Conservation (phyloP, 2,888 invertebrate species). For the Hyalella azteca region DNA sequence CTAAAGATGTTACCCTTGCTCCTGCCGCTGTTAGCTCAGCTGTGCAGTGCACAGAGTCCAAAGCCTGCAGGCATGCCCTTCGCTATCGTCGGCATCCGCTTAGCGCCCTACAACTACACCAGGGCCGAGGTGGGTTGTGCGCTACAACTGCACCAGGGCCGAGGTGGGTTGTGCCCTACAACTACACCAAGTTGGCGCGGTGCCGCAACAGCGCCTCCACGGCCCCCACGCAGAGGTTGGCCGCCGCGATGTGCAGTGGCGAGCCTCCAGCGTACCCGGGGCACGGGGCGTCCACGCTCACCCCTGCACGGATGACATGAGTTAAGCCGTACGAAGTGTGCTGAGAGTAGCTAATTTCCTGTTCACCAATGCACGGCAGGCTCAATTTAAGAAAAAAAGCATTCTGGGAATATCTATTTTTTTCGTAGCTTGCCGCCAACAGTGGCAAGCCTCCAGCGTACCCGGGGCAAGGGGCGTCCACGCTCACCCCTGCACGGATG, state of each 20-base stretch:
- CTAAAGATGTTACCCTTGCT: no score
- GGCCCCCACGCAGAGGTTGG: slow-evolving; percentile 65
- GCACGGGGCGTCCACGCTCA: slow-evolving; percentile 65
- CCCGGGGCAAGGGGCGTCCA: slow-evolving; percentile 65
- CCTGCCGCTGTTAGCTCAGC: no score
- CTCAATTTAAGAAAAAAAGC: no score
- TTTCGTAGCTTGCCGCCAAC: no score
- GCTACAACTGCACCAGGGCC: no score
- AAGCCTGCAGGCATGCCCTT: slow-evolving; percentile 59
- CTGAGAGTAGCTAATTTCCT: no score
- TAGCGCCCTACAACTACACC: no score
- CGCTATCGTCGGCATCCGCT: slow-evolving; percentile 46
- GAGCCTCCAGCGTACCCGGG: slow-evolving; percentile 66
- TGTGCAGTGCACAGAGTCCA: slow-evolving; percentile 60
- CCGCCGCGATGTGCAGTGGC: slow-evolving; percentile 66
- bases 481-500: slow-evolving; percentile 61
- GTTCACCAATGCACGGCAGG: no score
- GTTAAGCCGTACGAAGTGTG: background rate
- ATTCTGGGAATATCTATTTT: no score
- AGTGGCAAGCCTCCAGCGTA: slow-evolving; percentile 66
- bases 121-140: no score
- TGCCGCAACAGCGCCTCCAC: slow-evolving; percentile 61
- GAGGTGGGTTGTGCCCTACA: no score
- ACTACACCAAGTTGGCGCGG: no score
- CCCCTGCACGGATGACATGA: slow-evolving; percentile 48